phyloP scores from a whole-genome alignment of 2,888 invertebrate genomes.

The Gastracanthus pulcherrimus region DNA sequence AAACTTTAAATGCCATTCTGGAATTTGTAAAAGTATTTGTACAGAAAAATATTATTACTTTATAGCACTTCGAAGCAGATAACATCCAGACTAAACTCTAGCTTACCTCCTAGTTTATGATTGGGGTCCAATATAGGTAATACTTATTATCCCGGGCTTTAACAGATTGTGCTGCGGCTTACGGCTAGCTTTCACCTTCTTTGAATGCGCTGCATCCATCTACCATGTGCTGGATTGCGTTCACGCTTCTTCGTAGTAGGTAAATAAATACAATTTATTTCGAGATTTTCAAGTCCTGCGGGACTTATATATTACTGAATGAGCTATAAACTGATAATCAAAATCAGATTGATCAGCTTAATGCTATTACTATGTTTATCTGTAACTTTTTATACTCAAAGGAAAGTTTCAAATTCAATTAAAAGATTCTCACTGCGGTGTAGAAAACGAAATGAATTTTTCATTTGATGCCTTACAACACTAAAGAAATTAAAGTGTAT shows the following conservation, averaged over 20 bases:
- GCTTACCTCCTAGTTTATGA: conserved; percentile 42
- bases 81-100: not conserved
- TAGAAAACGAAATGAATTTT: no score
- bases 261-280: conserved; percentile 52
- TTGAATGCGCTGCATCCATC: conserved; percentile 16
- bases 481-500: no score
- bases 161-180: conserved; percentile 51
- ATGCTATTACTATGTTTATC: conserved; percentile 14
- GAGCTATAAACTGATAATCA: conserved; percentile 17
- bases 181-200: conserved; percentile 55
- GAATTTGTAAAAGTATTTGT: not conserved
- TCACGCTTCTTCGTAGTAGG: conserved; percentile 52
- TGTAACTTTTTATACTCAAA: no score
- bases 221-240: conserved; percentile 27
- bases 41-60: conserved; percentile 34
- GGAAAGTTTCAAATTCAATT: conserved; percentile 34
- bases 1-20: not conserved
- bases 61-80: conserved; percentile 20
- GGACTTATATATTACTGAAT: conserved; percentile 12
- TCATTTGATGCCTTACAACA: no score
- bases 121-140: conserved; percentile 33
- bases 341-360: conserved; percentile 15
- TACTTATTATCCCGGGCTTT: conserved; percentile 36
- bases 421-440: conserved; percentile 22
- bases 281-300: conserved; percentile 11